These are phyloP conservation scores for Andrena dorsata DNA, from an alignment of 2,888 invertebrate species.

Conservation along the genomic window DNA sequence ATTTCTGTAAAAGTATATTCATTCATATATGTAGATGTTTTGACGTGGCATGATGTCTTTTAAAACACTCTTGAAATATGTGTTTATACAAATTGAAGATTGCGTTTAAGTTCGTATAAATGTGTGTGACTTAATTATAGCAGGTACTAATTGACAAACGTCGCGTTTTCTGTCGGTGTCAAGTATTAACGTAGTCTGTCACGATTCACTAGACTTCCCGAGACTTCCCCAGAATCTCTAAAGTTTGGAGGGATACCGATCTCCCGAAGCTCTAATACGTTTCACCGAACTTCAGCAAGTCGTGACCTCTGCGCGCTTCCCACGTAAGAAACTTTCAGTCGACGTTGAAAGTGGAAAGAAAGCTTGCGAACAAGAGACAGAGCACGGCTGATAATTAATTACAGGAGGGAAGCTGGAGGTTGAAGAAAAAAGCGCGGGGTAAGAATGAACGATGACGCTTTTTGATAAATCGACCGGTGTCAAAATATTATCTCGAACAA, in stretches of 20 bases:
- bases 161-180: not conserved
- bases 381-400: constrained; percentile 60
- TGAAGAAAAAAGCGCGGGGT: constrained; percentile 21
- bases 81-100: too few species aligned
- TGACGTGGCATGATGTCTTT: too few species aligned
- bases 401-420: constrained; percentile 32
- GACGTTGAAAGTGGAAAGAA: constrained; percentile 35
- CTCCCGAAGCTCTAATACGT: constrained; percentile 16
- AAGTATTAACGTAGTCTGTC: not conserved
- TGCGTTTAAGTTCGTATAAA: too few species aligned
- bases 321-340: constrained; percentile 27
- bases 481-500: constrained; percentile 21
- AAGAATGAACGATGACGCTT: constrained; percentile 46
- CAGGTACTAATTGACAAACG: too few species aligned
- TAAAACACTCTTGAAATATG: too few species aligned
- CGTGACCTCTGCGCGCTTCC: not conserved
- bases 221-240: not conserved
- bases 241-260: constrained; percentile 20
- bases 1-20: too few species aligned
- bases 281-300: constrained; percentile 28
- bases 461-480: constrained; percentile 54
- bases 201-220: constrained; percentile 8
- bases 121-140: too few species aligned
- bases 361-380: constrained; percentile 11
- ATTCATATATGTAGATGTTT: too few species aligned